Percentiles rank a stretch among this genome's conserved stretches.
Conservation (phyloP, 2,113 vertebrate species). For the Casuarius casuarius region DNA sequence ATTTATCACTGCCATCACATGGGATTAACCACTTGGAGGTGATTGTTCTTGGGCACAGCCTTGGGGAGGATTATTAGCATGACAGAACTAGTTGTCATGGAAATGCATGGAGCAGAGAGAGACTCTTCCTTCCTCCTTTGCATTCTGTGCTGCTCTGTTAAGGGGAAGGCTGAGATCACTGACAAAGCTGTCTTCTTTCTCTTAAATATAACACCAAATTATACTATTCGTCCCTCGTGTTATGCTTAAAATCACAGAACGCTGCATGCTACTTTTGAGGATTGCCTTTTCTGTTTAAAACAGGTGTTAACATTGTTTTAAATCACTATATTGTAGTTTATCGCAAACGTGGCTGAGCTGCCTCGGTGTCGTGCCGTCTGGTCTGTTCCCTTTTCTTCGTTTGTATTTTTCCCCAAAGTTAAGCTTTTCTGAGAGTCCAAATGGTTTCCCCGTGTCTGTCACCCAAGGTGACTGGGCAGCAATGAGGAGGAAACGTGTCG, state of each 20-base stretch:
- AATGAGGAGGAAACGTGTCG: not conserved
- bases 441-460: accelerated
- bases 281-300: not conserved
- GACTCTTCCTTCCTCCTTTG: constrained; percentile 62
- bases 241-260: accelerated
- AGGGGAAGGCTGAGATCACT: constrained; percentile 1
- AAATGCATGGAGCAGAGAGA: constrained; percentile 44
- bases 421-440: not conserved
- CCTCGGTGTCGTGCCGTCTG: not conserved
- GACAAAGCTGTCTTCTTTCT: not conserved
- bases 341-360: not conserved
- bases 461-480: not conserved
- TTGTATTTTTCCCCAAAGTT: not conserved
- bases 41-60: constrained; percentile 50
- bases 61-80: constrained; percentile 62
- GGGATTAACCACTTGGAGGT: constrained; percentile 63
- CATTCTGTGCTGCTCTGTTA: not conserved
- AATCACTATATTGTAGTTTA: not conserved
- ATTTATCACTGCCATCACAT: constrained; percentile 58
- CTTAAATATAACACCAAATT: not conserved
- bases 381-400: not conserved
- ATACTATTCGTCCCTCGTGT: accelerated
- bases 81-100: constrained; percentile 69
- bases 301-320: accelerated
- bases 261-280: accelerated